Evolutionary conservation across 53 echinoderm and acorn worm genomes (phyloP), one percentile per base, ranked within the genome.

Genomic region (Paracentrotus lividus): DNA sequence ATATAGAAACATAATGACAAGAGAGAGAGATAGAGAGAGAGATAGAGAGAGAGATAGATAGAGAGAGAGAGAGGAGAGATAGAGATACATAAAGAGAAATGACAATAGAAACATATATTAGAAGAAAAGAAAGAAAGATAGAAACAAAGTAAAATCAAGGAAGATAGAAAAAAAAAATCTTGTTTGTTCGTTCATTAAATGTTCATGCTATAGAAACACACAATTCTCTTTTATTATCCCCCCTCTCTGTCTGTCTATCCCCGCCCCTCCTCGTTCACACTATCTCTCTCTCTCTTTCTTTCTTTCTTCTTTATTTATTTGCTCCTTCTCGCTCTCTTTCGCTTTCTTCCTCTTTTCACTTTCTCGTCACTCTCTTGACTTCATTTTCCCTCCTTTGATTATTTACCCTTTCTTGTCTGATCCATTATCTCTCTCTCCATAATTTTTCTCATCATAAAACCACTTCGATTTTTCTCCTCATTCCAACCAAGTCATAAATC

Each of bases 361-460:
- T 78, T 4, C 26, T 20, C 18, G 33, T 18, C 56, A 55, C 57
- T 16, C 56, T 54, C 86, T 36, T 18, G 7, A 32, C 34, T 54
- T 55, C 56, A 32, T 20, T 54, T 57, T 86, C 55, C 57, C 54
- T 43, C 47, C 49, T 84, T 15, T 31, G 34, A 55, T 38, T 86
- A 20, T 27, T 20, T 86, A n/a, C 86, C 56, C 56, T 47, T 55
- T 86, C 55, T 38, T 54, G 34, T 57, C 55, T 55, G 56, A 53
- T 57, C 86, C 78, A 78, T 78, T 78, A 78, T 78, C 78, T 78
- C 44, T 33, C 45, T 47, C 47, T 45, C 78, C n/a, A 13, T 45
- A 78, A 45, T 78, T 78, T 42, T 78, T 55, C 55, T 86, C 55
- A 55, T 86, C 86, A 54, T 86, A 86, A 86, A 86, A 86, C 33